Percentiles rank a stretch among this genome's conserved stretches.
These are phyloP conservation scores for Heliocidaris tuberculata DNA, from an alignment of 35 echinoderm and acorn worm genomes.

Conservation along the genomic window DNA sequence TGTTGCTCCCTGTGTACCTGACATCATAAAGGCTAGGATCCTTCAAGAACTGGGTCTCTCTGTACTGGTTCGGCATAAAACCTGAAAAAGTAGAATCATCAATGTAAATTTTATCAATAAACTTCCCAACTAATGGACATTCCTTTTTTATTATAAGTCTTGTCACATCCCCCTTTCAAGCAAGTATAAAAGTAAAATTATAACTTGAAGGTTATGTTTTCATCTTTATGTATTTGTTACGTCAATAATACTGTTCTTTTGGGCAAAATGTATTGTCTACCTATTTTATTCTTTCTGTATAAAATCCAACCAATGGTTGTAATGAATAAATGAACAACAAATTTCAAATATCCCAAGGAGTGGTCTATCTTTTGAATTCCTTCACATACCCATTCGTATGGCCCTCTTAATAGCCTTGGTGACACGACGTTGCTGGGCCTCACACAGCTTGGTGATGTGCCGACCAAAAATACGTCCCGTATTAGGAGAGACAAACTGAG, in stretches of 20 bases:
- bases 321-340: too few relatives aligned
- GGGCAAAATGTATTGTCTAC: too few relatives aligned
- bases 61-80: slow-evolving; percentile 87
- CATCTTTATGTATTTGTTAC: too few relatives aligned
- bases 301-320: too few relatives aligned
- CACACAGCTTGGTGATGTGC: slow-evolving; percentile 80
- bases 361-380: neutral
- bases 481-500: slow-evolving; percentile 91
- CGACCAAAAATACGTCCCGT: slow-evolving; percentile 69
- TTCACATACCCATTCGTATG: slow-evolving; percentile 48
- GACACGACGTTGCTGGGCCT: slow-evolving; percentile 62
- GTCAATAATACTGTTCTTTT: too few relatives aligned
- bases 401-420: slow-evolving; percentile 64
- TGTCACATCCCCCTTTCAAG: too few relatives aligned
- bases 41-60: slow-evolving; percentile 75
- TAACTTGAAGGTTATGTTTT: too few relatives aligned
- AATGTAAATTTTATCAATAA: neutral
- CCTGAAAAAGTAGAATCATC: slow-evolving; percentile 56
- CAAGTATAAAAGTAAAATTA: too few relatives aligned
- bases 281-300: too few relatives aligned
- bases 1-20: neutral
- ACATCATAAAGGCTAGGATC: slow-evolving; percentile 68
- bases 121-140: neutral
- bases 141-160: neutral
- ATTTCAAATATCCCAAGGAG: too few relatives aligned